Base-by-base conservation (phyloP, 2,797 vertebrate genomes). In the Petrocephalus sullivani region DNA sequence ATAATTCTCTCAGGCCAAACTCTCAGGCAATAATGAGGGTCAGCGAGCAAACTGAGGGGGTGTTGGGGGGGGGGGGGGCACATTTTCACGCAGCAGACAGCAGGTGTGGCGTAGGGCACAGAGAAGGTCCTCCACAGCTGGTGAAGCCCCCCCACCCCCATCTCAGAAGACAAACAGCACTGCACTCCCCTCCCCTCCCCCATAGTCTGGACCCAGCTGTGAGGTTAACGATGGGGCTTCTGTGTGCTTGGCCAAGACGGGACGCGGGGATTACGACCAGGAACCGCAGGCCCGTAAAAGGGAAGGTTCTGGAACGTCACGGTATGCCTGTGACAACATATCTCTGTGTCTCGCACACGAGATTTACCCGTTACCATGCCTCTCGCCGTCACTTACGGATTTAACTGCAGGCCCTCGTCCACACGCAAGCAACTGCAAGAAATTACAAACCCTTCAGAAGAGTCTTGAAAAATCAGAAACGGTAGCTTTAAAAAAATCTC, bases 81-180 rank as follows among this genome's bases (percentile, higher is more conserved):
- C 1, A 85, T 41, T 54, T 19, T 58, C 37, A 23, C 37, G 12
- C 3, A 81, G 54, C 51, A 61, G 21, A 37, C 53, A 86, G 84
- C 84, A 86, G 84, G 54, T 86, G 84, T 33, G 54, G 54, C 37
- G 53, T 37, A 60, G 37, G 84, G 53, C 10, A 81, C 51, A 10
- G 51, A 21, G 54, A 83, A 41, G 56, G 41, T 67, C 82, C 41
- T 84, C 58, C 51, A 83, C 87, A 88, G 54, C 87, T 85, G 87
- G 56, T 88, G 82, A 23, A 67, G 82, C 3, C 10, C 75, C 56
- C 33, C 54, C 8, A 10, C 81, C 61, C 61, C 28, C 28, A 67
- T 28, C 12, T 14, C 64, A 71, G 28, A 71, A 71, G 60, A 53
- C 58, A 85, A 67, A 53, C 46, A 67, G 19, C 37, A 51, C 58